A percentile compares a stretch with the other conserved stretches of the same genome.
Evolutionary conservation across 2,888 invertebrate genomes (phyloP).

Genomic region (Clistopyga incitator): DNA sequence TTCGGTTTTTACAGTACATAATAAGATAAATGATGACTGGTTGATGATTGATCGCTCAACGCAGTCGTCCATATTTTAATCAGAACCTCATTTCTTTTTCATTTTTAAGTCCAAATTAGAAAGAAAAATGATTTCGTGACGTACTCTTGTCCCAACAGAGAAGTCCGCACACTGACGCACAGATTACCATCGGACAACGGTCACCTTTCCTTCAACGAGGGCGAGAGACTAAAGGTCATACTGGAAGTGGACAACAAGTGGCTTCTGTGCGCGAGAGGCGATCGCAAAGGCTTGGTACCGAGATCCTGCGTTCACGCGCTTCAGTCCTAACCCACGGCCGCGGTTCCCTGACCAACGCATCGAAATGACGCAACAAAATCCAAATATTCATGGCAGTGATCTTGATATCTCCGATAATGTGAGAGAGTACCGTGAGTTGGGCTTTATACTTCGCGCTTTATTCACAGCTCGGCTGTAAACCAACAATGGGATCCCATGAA

Average conservation of each 20-base stretch:
- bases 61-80: too few relatives aligned
- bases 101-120: too few relatives aligned
- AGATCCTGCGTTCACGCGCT: slow-evolving; percentile 87
- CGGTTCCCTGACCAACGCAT: too few relatives aligned
- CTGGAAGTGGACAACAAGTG: slow-evolving; percentile 92
- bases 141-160: slow-evolving; percentile 84
- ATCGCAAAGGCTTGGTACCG: slow-evolving; percentile 91
- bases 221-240: slow-evolving; percentile 90
- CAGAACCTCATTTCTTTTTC: too few relatives aligned
- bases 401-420: slow-evolving; percentile 32
- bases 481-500: not conserved
- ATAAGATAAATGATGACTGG: too few relatives aligned
- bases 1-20: too few relatives aligned
- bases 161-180: slow-evolving; percentile 91
- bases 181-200: slow-evolving; percentile 91
- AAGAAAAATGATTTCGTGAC: not conserved
- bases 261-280: slow-evolving; percentile 90
- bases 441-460: slow-evolving; percentile 54
- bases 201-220: slow-evolving; percentile 91
- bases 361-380: slow-evolving; percentile 35
- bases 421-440: slow-evolving; percentile 54
- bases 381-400: slow-evolving; percentile 54
- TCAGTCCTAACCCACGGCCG: slow-evolving; percentile 79
- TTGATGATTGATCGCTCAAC: too few relatives aligned
- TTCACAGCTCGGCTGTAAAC: slow-evolving; percentile 39